Evolutionary conservation across 37 sponge, comb jelly and placozoan species (phyloP).

Genomic region (Mnemiopsis leidyi): DNA sequence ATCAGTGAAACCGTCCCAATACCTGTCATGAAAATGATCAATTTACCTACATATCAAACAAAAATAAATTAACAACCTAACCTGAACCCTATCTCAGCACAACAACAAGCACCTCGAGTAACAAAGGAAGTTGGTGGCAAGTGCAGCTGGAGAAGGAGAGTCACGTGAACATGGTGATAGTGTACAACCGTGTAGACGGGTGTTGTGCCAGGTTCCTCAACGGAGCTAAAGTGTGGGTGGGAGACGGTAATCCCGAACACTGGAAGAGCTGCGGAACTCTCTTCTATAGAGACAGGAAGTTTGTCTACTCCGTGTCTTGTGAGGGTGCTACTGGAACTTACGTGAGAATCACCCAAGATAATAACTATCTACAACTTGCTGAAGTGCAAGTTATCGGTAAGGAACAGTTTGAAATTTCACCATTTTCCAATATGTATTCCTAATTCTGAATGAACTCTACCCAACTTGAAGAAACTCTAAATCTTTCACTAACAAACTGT

Average conservation of each 20-base stretch:
- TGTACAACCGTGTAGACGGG: background rate
- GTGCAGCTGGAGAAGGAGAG: background rate
- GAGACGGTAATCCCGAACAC: background rate
- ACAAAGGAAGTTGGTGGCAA: background rate
- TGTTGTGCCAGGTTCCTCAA: background rate
- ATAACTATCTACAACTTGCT: background rate
- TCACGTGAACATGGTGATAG: conserved; percentile 10
- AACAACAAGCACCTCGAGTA: background rate
- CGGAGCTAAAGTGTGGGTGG: background rate
- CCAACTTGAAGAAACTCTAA: too few species aligned
- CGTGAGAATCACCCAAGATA: background rate
- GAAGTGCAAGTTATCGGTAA: conserved; percentile 8
- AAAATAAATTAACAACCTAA: too few species aligned
- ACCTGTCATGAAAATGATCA: too few species aligned
- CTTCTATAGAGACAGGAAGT: conserved; percentile 6
- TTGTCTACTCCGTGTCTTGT: background rate
- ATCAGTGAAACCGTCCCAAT: too few species aligned
- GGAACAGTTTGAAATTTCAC: too few species aligned
- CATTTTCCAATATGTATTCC: too few species aligned
- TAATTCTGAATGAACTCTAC: too few species aligned
- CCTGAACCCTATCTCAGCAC: too few species aligned
- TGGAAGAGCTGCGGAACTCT: background rate
- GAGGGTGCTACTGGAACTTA: background rate
- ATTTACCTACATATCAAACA: too few species aligned
- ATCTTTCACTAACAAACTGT: too few species aligned